Percentiles rank a stretch among this genome's conserved stretches.
phyloP scores from a whole-genome alignment of 2,888 invertebrate species.

The Pegoplata infirma region DNA sequence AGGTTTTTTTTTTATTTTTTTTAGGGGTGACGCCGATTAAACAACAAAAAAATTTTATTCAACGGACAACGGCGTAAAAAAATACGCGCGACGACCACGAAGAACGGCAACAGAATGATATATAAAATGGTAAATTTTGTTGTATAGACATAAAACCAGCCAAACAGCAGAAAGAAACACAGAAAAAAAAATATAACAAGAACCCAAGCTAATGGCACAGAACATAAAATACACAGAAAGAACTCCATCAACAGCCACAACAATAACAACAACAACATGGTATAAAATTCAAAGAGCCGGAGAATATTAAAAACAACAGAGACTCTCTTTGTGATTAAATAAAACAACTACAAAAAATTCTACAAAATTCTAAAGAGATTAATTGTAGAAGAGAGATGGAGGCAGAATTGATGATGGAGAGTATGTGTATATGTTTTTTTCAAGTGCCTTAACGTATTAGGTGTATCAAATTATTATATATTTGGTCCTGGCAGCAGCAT shows the following conservation, averaged over 20 bases:
- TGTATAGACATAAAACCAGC: conserved; percentile 62
- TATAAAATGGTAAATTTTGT: conserved; percentile 62
- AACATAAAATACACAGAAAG: conserved; percentile 52
- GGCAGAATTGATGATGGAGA: background rate
- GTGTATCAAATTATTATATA: background rate
- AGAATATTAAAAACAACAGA: background rate
- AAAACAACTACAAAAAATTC: background rate
- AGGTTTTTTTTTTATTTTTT: too few relatives aligned
- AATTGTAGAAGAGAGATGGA: background rate
- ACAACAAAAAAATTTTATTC: conserved; percentile 60
- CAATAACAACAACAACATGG: conserved; percentile 13
- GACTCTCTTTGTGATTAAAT: background rate
- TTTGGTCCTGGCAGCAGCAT: background rate
- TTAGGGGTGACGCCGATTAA: conserved; percentile 60
- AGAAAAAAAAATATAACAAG: conserved; percentile 46
- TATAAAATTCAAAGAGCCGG: background rate
- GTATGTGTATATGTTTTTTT: background rate
- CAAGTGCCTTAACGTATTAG: background rate
- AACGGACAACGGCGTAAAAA: conserved; percentile 58
- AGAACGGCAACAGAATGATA: conserved; percentile 63
- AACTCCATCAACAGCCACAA: conserved; percentile 38
- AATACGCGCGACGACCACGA: conserved; percentile 62
- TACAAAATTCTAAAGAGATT: background rate
- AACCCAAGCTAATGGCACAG: conserved; percentile 50
- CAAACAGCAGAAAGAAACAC: conserved; percentile 36